Conservation (phyloP, 2,113 vertebrate genomes). For the Phainopepla nitens region DNA sequence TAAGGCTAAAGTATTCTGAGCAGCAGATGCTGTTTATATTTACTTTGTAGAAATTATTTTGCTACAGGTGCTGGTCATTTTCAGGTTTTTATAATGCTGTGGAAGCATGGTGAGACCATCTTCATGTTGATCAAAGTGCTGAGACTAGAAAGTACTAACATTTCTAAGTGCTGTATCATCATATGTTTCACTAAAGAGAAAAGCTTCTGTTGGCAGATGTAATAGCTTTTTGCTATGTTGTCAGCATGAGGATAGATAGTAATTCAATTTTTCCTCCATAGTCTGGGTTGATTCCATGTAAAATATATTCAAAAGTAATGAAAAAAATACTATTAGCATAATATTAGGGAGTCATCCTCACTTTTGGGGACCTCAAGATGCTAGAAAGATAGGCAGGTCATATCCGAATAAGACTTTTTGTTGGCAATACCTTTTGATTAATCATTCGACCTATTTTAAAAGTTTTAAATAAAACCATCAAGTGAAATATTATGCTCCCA, state of each 20-base stretch:
- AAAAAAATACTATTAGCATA: neutral
- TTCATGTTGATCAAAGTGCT: neutral
- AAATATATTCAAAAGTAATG: neutral
- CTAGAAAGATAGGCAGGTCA: neutral
- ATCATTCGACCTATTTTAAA: neutral
- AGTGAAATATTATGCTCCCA: neutral
- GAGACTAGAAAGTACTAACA: neutral
- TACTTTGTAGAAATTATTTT: neutral
- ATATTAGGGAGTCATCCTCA: neutral
- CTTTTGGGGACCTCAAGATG: neutral
- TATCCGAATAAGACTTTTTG: neutral
- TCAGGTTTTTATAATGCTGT: neutral
- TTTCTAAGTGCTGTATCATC: neutral
- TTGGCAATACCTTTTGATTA: neutral
- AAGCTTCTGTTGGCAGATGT: neutral
- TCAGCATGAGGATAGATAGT: neutral
- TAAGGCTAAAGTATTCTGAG: neutral
- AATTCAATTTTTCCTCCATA: neutral
- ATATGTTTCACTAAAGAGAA: neutral
- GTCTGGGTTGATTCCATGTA: neutral
- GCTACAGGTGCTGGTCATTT: neutral
- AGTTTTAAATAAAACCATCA: neutral
- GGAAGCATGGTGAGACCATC: neutral
- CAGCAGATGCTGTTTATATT: neutral
- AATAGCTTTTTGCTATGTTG: neutral